phyloP scores from a whole-genome alignment of 2,113 vertebrate species.

The Melanotaenia duboulayi region DNA sequence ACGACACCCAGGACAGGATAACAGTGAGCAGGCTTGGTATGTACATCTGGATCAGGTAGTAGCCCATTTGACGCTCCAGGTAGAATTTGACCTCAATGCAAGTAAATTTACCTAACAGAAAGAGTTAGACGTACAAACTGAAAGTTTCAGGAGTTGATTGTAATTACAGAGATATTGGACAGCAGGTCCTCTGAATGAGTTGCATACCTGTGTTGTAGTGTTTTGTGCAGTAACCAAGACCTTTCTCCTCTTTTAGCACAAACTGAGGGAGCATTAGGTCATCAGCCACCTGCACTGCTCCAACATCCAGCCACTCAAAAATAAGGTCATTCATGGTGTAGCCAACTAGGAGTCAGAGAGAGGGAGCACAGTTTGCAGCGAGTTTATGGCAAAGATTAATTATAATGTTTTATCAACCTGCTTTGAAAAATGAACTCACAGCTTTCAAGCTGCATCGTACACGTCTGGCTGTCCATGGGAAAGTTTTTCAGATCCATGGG shows the following conservation, averaged over 20 bases:
- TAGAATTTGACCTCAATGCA: conserved; percentile 98
- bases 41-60: conserved; percentile 98
- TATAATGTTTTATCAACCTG: background rate
- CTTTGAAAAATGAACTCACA: conserved; percentile 83
- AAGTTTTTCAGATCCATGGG: conserved; percentile 98
- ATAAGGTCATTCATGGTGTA: conserved; percentile 97
- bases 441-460: conserved; percentile 95
- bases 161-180: background rate
- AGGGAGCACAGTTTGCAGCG: background rate
- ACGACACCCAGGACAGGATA: conserved; percentile 96
- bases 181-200: background rate
- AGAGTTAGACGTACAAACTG: conserved; percentile 50
- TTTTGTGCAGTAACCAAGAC: conserved; percentile 94
- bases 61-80: conserved; percentile 96
- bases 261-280: conserved; percentile 93
- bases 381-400: background rate
- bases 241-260: conserved; percentile 91
- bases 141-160: conserved; percentile 41
- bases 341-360: conserved; percentile 84
- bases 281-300: conserved; percentile 93
- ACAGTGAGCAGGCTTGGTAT: conserved; percentile 94
- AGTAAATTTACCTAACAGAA: conserved; percentile 90
- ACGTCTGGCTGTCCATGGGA: conserved; percentile 96
- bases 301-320: conserved; percentile 93
- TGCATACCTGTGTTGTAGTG: conserved; percentile 93